Conservation (phyloP, 2,888 invertebrate species). For the Apamea sordens region DNA sequence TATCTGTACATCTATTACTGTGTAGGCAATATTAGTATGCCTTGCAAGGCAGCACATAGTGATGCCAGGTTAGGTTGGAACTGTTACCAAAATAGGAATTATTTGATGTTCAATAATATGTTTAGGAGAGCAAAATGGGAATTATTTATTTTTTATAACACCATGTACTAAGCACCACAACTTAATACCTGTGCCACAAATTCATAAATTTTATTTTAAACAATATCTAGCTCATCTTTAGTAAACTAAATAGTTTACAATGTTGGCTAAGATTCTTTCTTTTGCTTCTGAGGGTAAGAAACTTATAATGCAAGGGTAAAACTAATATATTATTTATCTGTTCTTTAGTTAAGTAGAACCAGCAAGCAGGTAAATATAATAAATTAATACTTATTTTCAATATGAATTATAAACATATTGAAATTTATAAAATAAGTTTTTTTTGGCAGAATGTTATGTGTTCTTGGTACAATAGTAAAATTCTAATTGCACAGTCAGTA, state of each 20-base stretch:
- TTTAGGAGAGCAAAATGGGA: too few species aligned
- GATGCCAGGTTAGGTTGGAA: too few species aligned
- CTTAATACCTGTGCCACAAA: background rate
- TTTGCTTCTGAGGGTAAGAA: background rate
- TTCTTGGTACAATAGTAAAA: background rate
- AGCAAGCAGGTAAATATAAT: constrained; percentile 11
- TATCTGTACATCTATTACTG: background rate
- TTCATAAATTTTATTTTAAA: too few species aligned
- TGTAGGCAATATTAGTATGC: background rate
- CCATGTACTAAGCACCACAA: background rate
- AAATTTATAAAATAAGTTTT: background rate
- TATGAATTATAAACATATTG: background rate
- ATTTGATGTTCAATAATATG: too few species aligned
- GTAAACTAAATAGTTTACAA: background rate
- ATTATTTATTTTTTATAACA: background rate
- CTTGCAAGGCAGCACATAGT: background rate
- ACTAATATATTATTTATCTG: background rate
- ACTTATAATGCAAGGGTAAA: background rate
- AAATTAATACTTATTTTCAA: constrained; percentile 14
- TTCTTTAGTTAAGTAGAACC: background rate
- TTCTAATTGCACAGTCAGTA: background rate
- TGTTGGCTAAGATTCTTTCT: constrained; percentile 1
- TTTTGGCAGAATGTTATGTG: background rate
- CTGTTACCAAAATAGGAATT: too few species aligned
- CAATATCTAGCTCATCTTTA: background rate